phyloP scores from a whole-genome alignment of 2,888 invertebrate genomes.

The Caenorhabditis sp. region DNA sequence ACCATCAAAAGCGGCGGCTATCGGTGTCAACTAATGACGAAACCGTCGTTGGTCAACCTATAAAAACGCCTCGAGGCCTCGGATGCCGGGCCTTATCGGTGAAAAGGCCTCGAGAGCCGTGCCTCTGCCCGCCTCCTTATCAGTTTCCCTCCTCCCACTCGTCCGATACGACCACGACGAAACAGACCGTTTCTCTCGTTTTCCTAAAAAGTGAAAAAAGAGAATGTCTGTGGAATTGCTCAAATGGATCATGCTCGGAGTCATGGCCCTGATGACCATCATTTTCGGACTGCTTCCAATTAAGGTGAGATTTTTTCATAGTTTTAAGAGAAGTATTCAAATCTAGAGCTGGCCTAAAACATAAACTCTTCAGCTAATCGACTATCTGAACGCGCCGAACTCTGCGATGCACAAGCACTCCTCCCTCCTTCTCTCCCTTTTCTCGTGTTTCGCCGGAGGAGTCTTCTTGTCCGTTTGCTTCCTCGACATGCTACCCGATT shows the following conservation, averaged over 20 bases:
- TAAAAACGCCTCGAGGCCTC: slow-evolving; percentile 49
- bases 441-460: slow-evolving; percentile 73
- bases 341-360: not conserved
- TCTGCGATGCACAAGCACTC: slow-evolving; percentile 50
- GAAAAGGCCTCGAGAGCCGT: slow-evolving; percentile 21
- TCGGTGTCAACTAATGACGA: slow-evolving; percentile 34
- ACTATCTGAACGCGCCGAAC: slow-evolving; percentile 37
- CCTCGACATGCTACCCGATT: slow-evolving; percentile 71
- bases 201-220: no score
- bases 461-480: slow-evolving; percentile 74
- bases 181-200: not conserved
- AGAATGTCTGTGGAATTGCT: slow-evolving; percentile 57
- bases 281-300: slow-evolving; percentile 82
- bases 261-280: slow-evolving; percentile 65
- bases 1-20: slow-evolving; percentile 3
- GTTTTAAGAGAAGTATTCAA: no score
- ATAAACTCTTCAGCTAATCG: slow-evolving; percentile 58
- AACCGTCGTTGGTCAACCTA: slow-evolving; percentile 36
- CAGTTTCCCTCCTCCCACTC: slow-evolving; percentile 4
- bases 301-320: slow-evolving; percentile 80
- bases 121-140: slow-evolving; percentile 27
- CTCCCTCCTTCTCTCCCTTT: slow-evolving; percentile 64
- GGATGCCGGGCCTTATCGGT: slow-evolving; percentile 47
- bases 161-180: no score
- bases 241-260: slow-evolving; percentile 67